Conservation (phyloP, 2,888 invertebrate genomes). For the Cetonia aurata region DNA sequence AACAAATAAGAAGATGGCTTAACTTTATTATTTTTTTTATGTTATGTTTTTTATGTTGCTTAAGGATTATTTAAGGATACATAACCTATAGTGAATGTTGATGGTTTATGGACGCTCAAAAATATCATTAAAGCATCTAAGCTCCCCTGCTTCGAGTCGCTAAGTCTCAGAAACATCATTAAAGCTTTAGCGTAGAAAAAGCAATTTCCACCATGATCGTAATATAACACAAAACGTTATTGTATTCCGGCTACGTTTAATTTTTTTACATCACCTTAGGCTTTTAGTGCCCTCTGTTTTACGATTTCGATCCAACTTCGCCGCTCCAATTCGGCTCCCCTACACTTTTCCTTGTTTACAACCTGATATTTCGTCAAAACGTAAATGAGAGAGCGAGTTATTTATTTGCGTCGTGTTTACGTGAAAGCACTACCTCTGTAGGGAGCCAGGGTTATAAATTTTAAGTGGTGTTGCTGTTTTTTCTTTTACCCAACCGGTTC, state of each 20-base stretch:
- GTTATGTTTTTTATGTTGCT: too few relatives aligned
- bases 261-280: slow-evolving; percentile 18
- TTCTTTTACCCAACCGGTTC: neutral
- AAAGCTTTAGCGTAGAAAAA: neutral
- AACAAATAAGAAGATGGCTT: too few relatives aligned
- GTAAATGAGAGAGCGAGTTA: slow-evolving; percentile 3
- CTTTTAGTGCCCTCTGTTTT: slow-evolving; percentile 29
- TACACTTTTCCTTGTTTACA: slow-evolving; percentile 20
- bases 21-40: too few relatives aligned
- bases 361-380: slow-evolving; percentile 26
- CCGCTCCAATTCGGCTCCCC: neutral
- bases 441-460: neutral
- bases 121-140: too few relatives aligned
- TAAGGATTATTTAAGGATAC: too few relatives aligned
- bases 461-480: slow-evolving; percentile 8
- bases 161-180: neutral
- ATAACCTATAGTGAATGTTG: too few relatives aligned
- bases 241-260: slow-evolving; percentile 25
- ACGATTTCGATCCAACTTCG: slow-evolving; percentile 30
- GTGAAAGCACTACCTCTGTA: neutral
- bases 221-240: slow-evolving; percentile 31
- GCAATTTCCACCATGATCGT: slow-evolving; percentile 19
- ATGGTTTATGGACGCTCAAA: too few relatives aligned
- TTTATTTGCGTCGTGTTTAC: slow-evolving; percentile 27
- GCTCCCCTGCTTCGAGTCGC: neutral